Conservation (phyloP, 2,888 invertebrate genomes). For the Dasysyrphus tricinctus region DNA sequence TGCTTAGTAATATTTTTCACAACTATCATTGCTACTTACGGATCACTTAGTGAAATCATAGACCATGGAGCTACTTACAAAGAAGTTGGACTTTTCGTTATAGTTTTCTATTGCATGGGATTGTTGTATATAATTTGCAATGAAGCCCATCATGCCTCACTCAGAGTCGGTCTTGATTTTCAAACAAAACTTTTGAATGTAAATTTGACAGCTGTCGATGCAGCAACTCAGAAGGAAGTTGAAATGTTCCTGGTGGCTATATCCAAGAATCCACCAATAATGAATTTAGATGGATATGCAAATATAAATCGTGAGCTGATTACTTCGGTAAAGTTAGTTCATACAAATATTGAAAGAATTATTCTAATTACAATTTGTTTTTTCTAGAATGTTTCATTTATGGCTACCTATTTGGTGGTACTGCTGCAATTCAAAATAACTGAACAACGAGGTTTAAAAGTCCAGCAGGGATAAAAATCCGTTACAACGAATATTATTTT, state of each 20-base stretch:
- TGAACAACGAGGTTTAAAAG: constrained; percentile 81
- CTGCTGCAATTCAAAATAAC: constrained; percentile 89
- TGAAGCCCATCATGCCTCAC: constrained; percentile 88
- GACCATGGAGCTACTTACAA: constrained; percentile 89
- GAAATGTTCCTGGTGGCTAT: constrained; percentile 90
- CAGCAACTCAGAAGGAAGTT: constrained; percentile 87
- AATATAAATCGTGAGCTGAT: constrained; percentile 89
- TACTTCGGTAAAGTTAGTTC: constrained; percentile 85
- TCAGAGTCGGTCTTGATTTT: constrained; percentile 87
- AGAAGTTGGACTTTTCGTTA: constrained; percentile 88
- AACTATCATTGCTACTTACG: constrained; percentile 89
- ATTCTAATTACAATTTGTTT: neutral
- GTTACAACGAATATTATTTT: neutral
- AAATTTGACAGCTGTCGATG: constrained; percentile 87
- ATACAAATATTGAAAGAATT: no score
- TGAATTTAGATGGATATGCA: constrained; percentile 90
- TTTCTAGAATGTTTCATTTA: constrained; percentile 87
- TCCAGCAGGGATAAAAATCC: constrained; percentile 81
- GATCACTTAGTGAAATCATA: constrained; percentile 88
- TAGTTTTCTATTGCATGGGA: constrained; percentile 89
- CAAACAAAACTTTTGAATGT: constrained; percentile 88
- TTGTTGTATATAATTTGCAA: constrained; percentile 89
- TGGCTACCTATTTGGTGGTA: constrained; percentile 89
- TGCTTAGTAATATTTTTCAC: constrained; percentile 90
- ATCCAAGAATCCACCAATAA: constrained; percentile 89